A percentile compares a stretch with the other conserved stretches of the same genome.
Conservation (phyloP, 2,888 invertebrate species). For the Acleris cristana region DNA sequence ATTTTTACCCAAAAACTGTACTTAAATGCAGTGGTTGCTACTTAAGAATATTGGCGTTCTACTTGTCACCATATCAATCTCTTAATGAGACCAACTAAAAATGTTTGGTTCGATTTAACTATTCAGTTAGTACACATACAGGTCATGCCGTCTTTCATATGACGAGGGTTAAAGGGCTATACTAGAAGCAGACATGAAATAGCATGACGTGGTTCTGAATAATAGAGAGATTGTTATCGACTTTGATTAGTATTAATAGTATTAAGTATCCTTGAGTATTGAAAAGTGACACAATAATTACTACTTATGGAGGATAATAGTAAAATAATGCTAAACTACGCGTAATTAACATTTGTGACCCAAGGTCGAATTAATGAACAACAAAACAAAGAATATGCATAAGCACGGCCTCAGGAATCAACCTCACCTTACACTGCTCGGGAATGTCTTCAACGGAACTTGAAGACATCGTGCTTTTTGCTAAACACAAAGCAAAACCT, state of each 20-base stretch:
- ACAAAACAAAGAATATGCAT: constrained; percentile 49
- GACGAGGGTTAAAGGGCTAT: too few species aligned
- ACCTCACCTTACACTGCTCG: constrained; percentile 70
- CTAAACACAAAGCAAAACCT: constrained; percentile 20
- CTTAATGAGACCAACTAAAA: too few species aligned
- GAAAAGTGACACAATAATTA: constrained; percentile 3
- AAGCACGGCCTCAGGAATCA: constrained; percentile 44
- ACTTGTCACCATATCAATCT: too few species aligned
- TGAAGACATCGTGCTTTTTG: constrained; percentile 63
- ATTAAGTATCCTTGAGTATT: not conserved
- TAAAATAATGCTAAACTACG: not conserved
- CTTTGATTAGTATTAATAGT: not conserved
- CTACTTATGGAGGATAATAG: not conserved
- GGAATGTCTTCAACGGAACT: constrained; percentile 76
- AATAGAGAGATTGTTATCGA: not conserved
- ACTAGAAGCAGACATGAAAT: too few species aligned
- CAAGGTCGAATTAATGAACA: constrained; percentile 34
- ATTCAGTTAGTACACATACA: too few species aligned
- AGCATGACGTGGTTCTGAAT: constrained; percentile 10
- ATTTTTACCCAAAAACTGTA: too few species aligned
- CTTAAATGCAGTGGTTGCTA: too few species aligned
- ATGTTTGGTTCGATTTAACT: too few species aligned
- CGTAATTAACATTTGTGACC: constrained; percentile 23
- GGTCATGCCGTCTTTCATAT: too few species aligned
- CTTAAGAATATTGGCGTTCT: too few species aligned